Evolutionary conservation across 2,888 invertebrate species (phyloP), one percentile per base, ranked within the genome.

Genomic region (Megaustenia siamemsis): DNA sequence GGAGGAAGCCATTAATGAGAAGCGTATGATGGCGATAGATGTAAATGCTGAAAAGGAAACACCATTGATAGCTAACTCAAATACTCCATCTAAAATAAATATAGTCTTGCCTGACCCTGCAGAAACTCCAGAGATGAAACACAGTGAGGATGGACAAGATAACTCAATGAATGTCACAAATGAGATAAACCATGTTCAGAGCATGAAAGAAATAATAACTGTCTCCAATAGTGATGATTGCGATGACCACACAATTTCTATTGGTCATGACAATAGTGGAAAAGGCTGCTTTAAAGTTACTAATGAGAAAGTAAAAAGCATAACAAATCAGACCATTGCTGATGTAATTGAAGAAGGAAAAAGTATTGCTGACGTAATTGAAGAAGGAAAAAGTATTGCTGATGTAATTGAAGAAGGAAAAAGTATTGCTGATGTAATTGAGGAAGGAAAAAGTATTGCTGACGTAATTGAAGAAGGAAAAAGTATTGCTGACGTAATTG

Each of bases 11-110:
- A 43, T 71, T 10, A 78, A 83, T 28, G 80, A 82, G 66, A 82
- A 86, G 78, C 45, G 56, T 68, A 76, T 78, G 86, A 86, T 73
- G 81, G 84, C 75, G 0, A 84, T 79, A 40, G 84, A 84, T 73
- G 83, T 79, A 3, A 75, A 82, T 73, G 69, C 56, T 28, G 66
- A 86, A 12, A 56, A 78, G 28, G 83, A 63, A 82, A 24, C 28
- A 83, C 77, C 82, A 38, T 10, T 85, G 43, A 28, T 40, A 28
- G n/a, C 38, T 28, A 24, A 68, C 45, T 10, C 73, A 56, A 32
- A 40, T 49, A 4, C 84, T 21, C 73, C 66, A 28, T 32, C 38
- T 35, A 15, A 43, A 2, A 71, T 28, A 40, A 75, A 49, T 56
- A 49, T 15, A 18, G n/a, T 28, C 0, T 15, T 56, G 1, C 28